These are phyloP conservation scores for Octonoba sinensis DNA, from an alignment of 2,888 invertebrate genomes.

Conservation along the genomic window DNA sequence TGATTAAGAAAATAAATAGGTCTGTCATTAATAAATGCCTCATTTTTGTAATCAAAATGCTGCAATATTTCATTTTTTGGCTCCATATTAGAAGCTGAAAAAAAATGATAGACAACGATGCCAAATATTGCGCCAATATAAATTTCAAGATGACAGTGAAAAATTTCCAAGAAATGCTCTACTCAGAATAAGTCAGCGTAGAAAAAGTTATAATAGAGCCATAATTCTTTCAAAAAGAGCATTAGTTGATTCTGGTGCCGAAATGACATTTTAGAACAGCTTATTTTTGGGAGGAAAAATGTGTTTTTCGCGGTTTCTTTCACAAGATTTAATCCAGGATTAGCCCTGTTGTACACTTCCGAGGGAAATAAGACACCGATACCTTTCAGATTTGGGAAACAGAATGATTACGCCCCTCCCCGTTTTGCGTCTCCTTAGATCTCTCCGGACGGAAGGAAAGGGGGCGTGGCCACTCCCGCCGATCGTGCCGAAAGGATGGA, in stretches of 20 bases:
- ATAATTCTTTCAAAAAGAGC: not conserved
- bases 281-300: constrained; percentile 14
- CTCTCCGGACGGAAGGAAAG: constrained; percentile 38
- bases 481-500: not conserved
- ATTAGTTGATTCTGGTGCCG: constrained; percentile 8
- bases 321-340: constrained; percentile 51
- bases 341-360: constrained; percentile 60
- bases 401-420: constrained; percentile 5
- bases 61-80: no score
- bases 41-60: no score
- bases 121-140: no score
- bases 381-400: constrained; percentile 19
- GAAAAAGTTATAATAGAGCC: not conserved
- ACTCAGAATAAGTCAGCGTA: not conserved
- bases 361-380: constrained; percentile 60
- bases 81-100: no score
- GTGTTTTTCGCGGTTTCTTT: constrained; percentile 48
- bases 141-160: no score
- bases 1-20: no score
- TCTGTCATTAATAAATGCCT: no score
- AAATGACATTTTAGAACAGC: constrained; percentile 28
- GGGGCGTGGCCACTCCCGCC: constrained; percentile 27
- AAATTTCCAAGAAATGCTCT: not conserved
- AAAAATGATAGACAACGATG: no score
- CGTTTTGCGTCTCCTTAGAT: constrained; percentile 13